Evolutionary conservation across 2,888 invertebrate genomes (phyloP).

Genomic region (Phoenoteleia sp.): DNA sequence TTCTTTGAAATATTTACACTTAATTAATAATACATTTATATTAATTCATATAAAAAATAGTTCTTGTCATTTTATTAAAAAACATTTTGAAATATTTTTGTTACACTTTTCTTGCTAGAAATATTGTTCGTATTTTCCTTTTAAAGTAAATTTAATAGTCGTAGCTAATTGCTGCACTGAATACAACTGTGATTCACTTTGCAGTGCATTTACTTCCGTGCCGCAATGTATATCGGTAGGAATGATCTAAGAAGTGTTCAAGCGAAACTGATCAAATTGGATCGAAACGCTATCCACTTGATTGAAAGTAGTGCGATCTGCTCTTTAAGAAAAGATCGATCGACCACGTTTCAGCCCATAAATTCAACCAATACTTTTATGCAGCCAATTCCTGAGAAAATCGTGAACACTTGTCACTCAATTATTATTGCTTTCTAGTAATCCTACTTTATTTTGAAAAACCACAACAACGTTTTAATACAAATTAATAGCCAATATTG

Average conservation of each 20-base stretch:
- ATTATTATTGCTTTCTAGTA: constrained; percentile 19
- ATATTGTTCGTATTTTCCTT: neutral
- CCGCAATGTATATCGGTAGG: constrained; percentile 35
- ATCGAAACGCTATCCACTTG: constrained; percentile 49
- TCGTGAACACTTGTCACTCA: constrained; percentile 26
- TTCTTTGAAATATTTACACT: too few relatives aligned
- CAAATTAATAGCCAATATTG: too few relatives aligned
- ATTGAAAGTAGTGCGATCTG: constrained; percentile 60
- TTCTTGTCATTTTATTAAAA: too few relatives aligned
- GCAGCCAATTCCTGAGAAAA: constrained; percentile 21
- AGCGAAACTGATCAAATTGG: constrained; percentile 60
- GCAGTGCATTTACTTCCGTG: constrained; percentile 54
- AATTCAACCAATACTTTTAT: constrained; percentile 27
- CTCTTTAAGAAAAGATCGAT: constrained; percentile 36
- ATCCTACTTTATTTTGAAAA: neutral
- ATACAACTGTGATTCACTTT: constrained; percentile 39
- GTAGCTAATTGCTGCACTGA: constrained; percentile 28
- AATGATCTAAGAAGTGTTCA: constrained; percentile 55
- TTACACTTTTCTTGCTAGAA: too few relatives aligned
- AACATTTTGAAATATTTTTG: too few relatives aligned
- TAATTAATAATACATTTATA: too few relatives aligned
- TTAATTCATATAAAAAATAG: too few relatives aligned
- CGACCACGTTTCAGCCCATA: constrained; percentile 24
- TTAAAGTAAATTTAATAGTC: constrained; percentile 37
- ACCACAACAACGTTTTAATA: too few relatives aligned